Evolutionary conservation across 2,888 invertebrate species (phyloP).

Genomic region (Diachrysia chrysitis): DNA sequence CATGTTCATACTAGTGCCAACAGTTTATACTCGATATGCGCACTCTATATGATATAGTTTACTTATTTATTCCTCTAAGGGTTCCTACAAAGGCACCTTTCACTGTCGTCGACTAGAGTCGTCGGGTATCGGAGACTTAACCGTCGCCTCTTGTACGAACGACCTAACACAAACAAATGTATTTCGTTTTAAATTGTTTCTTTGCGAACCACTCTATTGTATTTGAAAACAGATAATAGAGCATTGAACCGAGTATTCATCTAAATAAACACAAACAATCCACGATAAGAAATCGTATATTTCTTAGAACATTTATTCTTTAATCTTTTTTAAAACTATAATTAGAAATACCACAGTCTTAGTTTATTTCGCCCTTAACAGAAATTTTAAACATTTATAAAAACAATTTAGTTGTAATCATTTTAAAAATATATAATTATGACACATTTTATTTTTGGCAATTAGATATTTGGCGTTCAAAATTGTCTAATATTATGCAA

Average conservation of each 20-base stretch:
- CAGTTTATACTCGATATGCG: no score
- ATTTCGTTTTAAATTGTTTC: slow-evolving; percentile 18
- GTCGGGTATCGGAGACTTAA: no score
- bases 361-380: slow-evolving; percentile 13
- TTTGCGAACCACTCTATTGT: slow-evolving; percentile 23
- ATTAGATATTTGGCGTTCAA: not conserved
- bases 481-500: not conserved
- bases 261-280: slow-evolving; percentile 45
- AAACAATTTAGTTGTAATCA: not conserved
- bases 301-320: slow-evolving; percentile 36
- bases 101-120: no score
- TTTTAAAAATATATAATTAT: not conserved
- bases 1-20: no score
- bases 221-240: slow-evolving; percentile 56
- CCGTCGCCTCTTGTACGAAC: no score
- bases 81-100: no score
- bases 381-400: not conserved
- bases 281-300: slow-evolving; percentile 51
- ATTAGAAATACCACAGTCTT: slow-evolving; percentile 37
- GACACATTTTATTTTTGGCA: not conserved
- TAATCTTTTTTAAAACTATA: slow-evolving; percentile 22
- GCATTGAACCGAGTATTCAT: slow-evolving; percentile 55
- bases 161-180: not conserved
- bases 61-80: no score
- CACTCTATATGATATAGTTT: no score